Base-by-base conservation (phyloP, 2,113 vertebrate genomes). In the Protobothrops flavoviridis region DNA sequence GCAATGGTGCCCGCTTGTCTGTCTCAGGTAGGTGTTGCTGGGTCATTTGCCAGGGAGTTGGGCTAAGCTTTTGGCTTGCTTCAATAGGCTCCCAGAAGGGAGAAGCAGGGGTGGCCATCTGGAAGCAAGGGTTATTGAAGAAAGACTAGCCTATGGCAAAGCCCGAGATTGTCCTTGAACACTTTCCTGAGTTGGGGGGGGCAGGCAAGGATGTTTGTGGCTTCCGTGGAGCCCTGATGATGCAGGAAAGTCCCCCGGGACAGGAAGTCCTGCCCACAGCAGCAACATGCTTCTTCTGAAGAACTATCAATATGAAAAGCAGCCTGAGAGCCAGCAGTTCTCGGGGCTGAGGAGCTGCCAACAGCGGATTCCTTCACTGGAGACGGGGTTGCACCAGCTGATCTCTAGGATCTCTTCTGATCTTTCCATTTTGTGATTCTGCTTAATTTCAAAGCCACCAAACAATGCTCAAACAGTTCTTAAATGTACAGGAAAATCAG, bases 1-100 rank as follows among this genome's bases (percentile, higher is more conserved):
- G 99, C 98, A 99, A 99, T 15, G 99, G 99, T 64, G 99, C 99
- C 96, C 97, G 99, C 52, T 99, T 99, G 95, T 99, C 99, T 0
- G 99, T 99, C 97, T 98, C 99, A 98, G 99, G 99, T 99, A 97
- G 87, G 98, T 6, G 48, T 0, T 7, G 85, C 85, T 64, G 29
- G 26, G 15, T 55, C 26, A 53, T 64, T 52, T 43, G 45, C 29
- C 43, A 53, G 26, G 8, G 24, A 53, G 52, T 52, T 17, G n/a
- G 69, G n/a, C n/a, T 26, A 21, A 50, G 17, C 29, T 45, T 50
- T 57, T 12, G 13, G 57, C 29, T 50, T 17, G 17, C 26, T 52
- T 89, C 0, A 20, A 50, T 13, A 0, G n/a, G 59, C n/a, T 11
- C 26, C 43, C 55, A 48, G 9, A 24, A 33, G 10, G 55, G 74